Conservation (phyloP, 1,140 invertebrate species). For the Phocides pigmalion region DNA sequence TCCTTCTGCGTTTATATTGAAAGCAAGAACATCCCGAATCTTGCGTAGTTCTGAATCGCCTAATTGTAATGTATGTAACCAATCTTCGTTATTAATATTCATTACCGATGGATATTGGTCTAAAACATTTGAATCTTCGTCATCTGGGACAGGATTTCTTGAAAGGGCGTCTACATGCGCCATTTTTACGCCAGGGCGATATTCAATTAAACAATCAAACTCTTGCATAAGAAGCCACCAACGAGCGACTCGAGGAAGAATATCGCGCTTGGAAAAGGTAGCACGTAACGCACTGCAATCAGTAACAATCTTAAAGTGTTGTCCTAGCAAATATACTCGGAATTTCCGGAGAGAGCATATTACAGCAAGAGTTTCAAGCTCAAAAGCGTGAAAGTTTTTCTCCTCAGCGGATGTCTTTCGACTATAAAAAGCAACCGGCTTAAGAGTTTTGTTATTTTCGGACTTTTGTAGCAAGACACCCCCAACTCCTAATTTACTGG, state of each 20-base stretch:
- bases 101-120: constrained; percentile 16
- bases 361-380: constrained; percentile 47
- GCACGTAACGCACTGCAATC: constrained; percentile 61
- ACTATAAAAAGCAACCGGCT: constrained; percentile 32
- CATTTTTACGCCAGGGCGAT: constrained; percentile 49
- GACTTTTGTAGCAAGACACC: not conserved
- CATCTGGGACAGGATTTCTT: not conserved
- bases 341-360: constrained; percentile 22
- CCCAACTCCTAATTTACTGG: constrained; percentile 14
- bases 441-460: not conserved
- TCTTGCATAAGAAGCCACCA: constrained; percentile 64
- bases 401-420: constrained; percentile 36
- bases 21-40: constrained; percentile 24
- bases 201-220: constrained; percentile 47
- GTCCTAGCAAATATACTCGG: constrained; percentile 16
- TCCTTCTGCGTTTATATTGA: constrained; percentile 4
- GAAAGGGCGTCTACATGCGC: constrained; percentile 50
- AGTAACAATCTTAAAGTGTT: constrained; percentile 60
- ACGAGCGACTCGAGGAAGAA: constrained; percentile 52
- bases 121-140: not conserved
- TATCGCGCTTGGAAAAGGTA: constrained; percentile 54
- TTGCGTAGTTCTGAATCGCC: constrained; percentile 26
- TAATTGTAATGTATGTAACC: constrained; percentile 25
- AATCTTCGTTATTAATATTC: constrained; percentile 21
- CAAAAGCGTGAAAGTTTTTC: constrained; percentile 34